Evolutionary conservation across 2,797 vertebrate species (phyloP).

Genomic region (Trachurus trachurus): DNA sequence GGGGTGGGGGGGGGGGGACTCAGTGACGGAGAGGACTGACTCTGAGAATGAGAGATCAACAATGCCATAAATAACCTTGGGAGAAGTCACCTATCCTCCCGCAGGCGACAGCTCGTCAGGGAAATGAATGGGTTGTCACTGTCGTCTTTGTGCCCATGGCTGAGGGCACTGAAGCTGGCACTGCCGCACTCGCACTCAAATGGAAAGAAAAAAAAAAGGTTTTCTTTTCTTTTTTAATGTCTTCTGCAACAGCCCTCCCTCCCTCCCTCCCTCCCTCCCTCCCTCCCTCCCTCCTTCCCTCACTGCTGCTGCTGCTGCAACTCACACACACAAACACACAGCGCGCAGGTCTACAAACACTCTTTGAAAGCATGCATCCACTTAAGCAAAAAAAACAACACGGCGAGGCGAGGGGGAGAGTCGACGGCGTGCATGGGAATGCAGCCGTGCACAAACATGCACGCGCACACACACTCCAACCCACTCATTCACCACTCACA

Average conservation of each 20-base stretch:
- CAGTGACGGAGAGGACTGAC: slow-evolving; percentile 49
- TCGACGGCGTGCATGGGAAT: slow-evolving; percentile 28
- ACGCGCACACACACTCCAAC: slow-evolving; percentile 21
- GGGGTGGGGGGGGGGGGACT: slow-evolving; percentile 21
- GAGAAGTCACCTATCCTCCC: slow-evolving; percentile 90
- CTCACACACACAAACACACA: slow-evolving; percentile 45
- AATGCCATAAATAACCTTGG: slow-evolving; percentile 89
- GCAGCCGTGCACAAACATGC: background rate
- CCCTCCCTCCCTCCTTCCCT: background rate
- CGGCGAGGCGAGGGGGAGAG: slow-evolving; percentile 23
- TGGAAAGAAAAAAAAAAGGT: slow-evolving; percentile 19
- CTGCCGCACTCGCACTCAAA: slow-evolving; percentile 53
- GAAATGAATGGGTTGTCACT: slow-evolving; percentile 98
- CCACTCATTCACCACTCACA: slow-evolving; percentile 20
- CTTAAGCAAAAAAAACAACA: slow-evolving; percentile 63
- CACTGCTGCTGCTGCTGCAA: background rate
- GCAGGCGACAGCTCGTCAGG: slow-evolving; percentile 92
- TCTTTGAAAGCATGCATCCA: slow-evolving; percentile 73
- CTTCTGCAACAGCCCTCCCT: slow-evolving; percentile 34
- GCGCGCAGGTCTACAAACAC: slow-evolving; percentile 54
- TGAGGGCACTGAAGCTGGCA: slow-evolving; percentile 92
- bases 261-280: background rate
- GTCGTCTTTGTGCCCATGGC: slow-evolving; percentile 90
- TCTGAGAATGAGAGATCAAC: slow-evolving; percentile 81
- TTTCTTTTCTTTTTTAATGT: slow-evolving; percentile 62